Evolutionary conservation across 2,797 vertebrate genomes (phyloP).

Genomic region (Hipposideros larvatus): DNA sequence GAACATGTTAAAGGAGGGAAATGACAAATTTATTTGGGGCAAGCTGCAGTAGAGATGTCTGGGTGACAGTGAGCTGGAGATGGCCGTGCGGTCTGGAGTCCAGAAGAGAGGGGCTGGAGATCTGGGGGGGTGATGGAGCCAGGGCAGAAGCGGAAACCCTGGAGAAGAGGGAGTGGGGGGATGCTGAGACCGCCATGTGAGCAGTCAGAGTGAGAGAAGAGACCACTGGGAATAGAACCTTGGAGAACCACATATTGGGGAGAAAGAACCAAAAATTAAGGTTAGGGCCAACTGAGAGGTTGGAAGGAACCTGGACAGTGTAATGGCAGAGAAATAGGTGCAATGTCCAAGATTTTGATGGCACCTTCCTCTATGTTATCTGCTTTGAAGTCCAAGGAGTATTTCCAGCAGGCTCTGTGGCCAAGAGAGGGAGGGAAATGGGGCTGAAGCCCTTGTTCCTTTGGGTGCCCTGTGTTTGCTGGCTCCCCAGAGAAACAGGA

Average conservation of each 20-base stretch:
- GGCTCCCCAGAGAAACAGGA: neutral
- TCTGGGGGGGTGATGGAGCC: neutral
- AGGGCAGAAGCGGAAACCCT: neutral
- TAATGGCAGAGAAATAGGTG: neutral
- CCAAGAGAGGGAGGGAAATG: neutral
- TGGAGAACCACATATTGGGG: neutral
- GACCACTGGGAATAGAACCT: neutral
- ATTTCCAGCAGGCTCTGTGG: neutral
- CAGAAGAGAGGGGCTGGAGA: neutral
- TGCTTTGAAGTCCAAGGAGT: neutral
- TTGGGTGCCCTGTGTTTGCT: neutral
- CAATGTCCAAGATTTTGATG: neutral
- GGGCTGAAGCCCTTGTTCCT: neutral
- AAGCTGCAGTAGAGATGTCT: neutral
- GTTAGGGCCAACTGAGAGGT: neutral
- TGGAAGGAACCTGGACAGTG: neutral
- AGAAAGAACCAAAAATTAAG: conserved; percentile 1
- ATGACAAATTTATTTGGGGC: neutral
- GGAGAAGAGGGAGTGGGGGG: accelerated
- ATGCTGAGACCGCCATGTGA: neutral
- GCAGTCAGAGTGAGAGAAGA: neutral
- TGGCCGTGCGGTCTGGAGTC: neutral
- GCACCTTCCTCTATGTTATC: neutral
- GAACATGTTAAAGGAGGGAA: neutral
- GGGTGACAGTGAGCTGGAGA: neutral